These are phyloP conservation scores for Galaxea fascicularis DNA, from an alignment of 92 coral and sea anemone species.

Conservation along the genomic window DNA sequence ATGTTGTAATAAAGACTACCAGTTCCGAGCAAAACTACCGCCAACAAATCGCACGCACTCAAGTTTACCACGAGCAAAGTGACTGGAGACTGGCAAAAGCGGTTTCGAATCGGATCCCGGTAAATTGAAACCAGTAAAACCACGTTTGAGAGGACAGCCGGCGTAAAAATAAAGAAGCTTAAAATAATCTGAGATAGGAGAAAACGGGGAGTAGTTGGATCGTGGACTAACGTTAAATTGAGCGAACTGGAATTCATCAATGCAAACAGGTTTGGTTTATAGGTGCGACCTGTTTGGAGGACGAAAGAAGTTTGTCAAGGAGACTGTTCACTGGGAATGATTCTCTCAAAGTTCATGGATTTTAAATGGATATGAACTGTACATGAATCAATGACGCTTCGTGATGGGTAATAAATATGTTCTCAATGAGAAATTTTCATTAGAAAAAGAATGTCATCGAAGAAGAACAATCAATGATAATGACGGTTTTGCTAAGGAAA, in stretches of 20 bases:
- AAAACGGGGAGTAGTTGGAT: neutral
- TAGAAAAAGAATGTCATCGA: too few relatives aligned
- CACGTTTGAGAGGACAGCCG: slow-evolving; percentile 20
- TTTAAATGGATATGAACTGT: too few relatives aligned
- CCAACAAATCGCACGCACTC: slow-evolving; percentile 13
- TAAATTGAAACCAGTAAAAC: slow-evolving; percentile 18
- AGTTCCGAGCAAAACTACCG: slow-evolving; percentile 9
- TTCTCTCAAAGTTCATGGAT: neutral
- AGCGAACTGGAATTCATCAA: neutral
- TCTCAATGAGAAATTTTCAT: too few relatives aligned
- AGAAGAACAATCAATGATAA: too few relatives aligned
- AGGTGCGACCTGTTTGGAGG: neutral
- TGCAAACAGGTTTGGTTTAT: neutral
- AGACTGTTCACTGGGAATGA: too few relatives aligned
- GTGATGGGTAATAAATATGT: too few relatives aligned
- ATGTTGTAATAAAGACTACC: slow-evolving; percentile 9
- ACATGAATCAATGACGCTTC: too few relatives aligned
- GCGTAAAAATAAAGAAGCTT: neutral
- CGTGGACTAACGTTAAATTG: neutral
- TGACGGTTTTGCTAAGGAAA: too few relatives aligned
- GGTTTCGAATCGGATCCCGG: slow-evolving; percentile 12
- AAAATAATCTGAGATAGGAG: neutral
- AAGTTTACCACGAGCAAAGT: slow-evolving; percentile 27
- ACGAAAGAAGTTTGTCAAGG: neutral
- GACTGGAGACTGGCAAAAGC: neutral